Base-by-base conservation (phyloP, 2,888 invertebrate species). In the Hyposoter didymator region DNA sequence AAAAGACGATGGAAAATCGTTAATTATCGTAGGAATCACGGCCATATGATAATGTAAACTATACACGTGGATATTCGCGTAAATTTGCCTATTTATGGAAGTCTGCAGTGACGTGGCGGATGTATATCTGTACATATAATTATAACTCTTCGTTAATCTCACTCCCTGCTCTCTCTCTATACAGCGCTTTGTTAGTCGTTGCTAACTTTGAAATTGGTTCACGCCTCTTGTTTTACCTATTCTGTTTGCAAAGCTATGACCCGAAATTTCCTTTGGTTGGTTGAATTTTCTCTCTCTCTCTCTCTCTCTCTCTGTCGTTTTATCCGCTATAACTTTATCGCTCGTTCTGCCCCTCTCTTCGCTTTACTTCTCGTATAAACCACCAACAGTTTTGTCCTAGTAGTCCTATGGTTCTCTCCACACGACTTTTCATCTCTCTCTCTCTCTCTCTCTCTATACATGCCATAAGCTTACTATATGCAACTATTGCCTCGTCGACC, bases 401-500 rank as follows among this genome's bases (percentile, higher is more conserved):
- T 84, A 84, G 85, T 67, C 73, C 81, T 85, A 75, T 70, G 64
- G 45, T 49, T 49, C 52, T 55, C 67, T 43, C 39, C 45, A 52
- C 67, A n/a, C 45, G 32, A 28, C 76, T 47, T 66, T 64, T 59
- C 82, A 73, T 64, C 78, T 49, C 66, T 70, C 79, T 70, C 55
- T 70, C 45, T 59, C 69, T 39, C 66, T 49, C 43, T 35, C 28
- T 49, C 74, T 78, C 78, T 59, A 84, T 89, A 89, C 89, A 88
- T 89, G 89, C 89, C 88, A 88, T 89, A 87, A 88, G 86, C 87
- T 84, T 88, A 87, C 87, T 88, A 86, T 89, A 89, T 89, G 89
- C 90, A 90, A 90, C 90, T 89, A 89, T 90, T 88, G 84, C 89
- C 81, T 76, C 85, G 87, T 87, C 85, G 89, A 88, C 91, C 91